Conservation (phyloP, 2,888 invertebrate species). For the Cantharis nigra region DNA sequence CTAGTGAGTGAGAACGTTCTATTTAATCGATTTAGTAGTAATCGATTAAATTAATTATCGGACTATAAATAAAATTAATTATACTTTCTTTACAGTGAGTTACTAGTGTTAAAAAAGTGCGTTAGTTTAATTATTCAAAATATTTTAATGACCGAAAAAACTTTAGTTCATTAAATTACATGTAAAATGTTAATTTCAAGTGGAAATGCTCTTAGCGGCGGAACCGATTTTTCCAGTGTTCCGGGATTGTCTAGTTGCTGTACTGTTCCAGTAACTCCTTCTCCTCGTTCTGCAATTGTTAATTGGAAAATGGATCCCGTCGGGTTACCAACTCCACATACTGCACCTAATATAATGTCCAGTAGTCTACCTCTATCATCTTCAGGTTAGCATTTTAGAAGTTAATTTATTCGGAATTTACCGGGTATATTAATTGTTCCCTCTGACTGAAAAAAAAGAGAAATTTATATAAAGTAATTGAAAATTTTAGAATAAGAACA, state of each 20-base stretch:
- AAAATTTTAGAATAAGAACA: too few species aligned
- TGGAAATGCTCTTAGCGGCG: conserved; percentile 64
- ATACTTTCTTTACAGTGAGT: background rate
- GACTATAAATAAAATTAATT: background rate
- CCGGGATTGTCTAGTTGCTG: conserved; percentile 53
- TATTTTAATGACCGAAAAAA: background rate
- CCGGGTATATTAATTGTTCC: too few species aligned
- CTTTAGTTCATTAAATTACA: background rate
- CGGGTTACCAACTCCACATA: conserved; percentile 60
- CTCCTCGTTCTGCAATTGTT: conserved; percentile 50
- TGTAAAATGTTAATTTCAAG: conserved; percentile 67
- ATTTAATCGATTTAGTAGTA: background rate
- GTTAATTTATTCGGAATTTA: background rate
- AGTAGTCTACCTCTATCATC: conserved; percentile 65
- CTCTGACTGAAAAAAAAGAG: too few species aligned
- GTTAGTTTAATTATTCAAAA: background rate
- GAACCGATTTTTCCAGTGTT: conserved; percentile 55
- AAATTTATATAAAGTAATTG: background rate
- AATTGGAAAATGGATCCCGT: conserved; percentile 69
- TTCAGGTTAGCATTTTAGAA: conserved; percentile 51
- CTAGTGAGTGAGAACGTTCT: background rate
- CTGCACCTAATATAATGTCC: conserved; percentile 56
- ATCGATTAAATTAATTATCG: background rate
- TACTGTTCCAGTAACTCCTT: conserved; percentile 63
- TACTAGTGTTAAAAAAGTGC: background rate